Evolutionary conservation across 2,113 vertebrate genomes (phyloP).

Genomic region (Glaucidium brasilianum): DNA sequence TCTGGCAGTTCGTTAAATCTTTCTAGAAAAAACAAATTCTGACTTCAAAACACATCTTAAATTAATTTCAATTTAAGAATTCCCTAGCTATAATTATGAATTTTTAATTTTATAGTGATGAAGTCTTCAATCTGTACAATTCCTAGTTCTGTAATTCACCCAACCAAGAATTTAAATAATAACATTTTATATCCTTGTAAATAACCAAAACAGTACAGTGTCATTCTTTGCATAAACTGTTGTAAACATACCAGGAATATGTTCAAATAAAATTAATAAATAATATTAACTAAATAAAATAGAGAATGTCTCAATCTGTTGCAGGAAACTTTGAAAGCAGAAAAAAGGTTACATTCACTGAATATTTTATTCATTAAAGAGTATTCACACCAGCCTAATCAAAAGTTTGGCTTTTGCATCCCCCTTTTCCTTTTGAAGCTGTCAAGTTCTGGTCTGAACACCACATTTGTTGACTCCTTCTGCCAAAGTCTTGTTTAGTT

Average conservation of each 20-base stretch:
- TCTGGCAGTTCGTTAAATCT: background rate
- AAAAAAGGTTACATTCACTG: background rate
- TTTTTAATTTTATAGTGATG: background rate
- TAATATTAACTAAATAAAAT: conserved; percentile 17
- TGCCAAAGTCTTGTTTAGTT: conserved; percentile 58
- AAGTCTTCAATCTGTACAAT: background rate
- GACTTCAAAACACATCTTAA: background rate
- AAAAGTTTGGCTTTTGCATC: conserved; percentile 37
- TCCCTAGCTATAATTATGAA: background rate
- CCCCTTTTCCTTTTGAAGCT: conserved; percentile 18
- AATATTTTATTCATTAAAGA: conserved; percentile 41
- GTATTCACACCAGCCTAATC: conserved; percentile 29
- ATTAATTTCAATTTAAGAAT: background rate
- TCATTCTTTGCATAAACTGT: conserved; percentile 24
- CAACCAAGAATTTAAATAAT: background rate
- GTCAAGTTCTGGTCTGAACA: conserved; percentile 33
- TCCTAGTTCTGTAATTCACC: background rate
- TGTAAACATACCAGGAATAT: conserved; percentile 4
- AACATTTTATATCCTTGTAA: background rate
- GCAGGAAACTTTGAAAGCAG: background rate
- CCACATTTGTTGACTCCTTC: conserved; percentile 54
- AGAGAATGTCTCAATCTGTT: background rate
- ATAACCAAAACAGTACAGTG: background rate
- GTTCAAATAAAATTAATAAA: conserved; percentile 31
- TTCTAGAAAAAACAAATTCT: background rate